phyloP scores from a whole-genome alignment of 2,113 vertebrate genomes.

The Geococcyx californianus region DNA sequence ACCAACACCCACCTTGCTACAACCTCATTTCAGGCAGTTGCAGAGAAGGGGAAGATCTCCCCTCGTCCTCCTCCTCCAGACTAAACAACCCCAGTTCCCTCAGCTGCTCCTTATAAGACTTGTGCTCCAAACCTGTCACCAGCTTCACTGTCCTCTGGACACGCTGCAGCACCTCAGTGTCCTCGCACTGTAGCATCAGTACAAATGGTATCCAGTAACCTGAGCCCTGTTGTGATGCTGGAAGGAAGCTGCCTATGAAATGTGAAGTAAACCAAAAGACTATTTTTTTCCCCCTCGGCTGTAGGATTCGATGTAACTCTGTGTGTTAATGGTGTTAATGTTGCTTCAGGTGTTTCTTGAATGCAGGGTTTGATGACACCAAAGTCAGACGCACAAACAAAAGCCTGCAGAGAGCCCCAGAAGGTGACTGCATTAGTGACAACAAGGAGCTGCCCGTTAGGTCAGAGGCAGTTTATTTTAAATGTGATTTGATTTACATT shows the following conservation, averaged over 20 bases:
- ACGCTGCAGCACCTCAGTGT: no score
- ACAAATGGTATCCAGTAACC: no score
- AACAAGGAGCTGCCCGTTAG: conserved; percentile 20
- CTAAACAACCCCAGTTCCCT: no score
- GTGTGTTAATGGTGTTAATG: no score
- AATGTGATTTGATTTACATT: conserved; percentile 92
- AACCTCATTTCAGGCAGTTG: no score
- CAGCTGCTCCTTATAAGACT: no score
- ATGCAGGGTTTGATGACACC: not conserved
- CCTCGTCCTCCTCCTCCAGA: no score
- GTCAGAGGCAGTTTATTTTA: conserved; percentile 89
- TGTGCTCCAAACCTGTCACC: no score
- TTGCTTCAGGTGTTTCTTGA: not conserved
- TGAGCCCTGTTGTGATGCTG: fast-evolving
- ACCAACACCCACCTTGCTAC: no score
- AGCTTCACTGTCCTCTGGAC: no score
- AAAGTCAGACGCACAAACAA: not conserved
- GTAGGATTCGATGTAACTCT: not conserved
- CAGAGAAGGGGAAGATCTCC: no score
- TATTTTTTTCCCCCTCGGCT: fast-evolving
- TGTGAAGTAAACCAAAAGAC: not conserved
- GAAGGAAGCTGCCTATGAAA: not conserved
- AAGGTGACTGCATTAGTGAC: not conserved
- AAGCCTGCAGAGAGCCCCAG: not conserved
- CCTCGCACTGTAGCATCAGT: no score